A percentile compares a stretch with the other conserved stretches of the same genome.
phyloP scores from a whole-genome alignment of 64 coral and sea anemone species.

The Pocillopora verrucosa region DNA sequence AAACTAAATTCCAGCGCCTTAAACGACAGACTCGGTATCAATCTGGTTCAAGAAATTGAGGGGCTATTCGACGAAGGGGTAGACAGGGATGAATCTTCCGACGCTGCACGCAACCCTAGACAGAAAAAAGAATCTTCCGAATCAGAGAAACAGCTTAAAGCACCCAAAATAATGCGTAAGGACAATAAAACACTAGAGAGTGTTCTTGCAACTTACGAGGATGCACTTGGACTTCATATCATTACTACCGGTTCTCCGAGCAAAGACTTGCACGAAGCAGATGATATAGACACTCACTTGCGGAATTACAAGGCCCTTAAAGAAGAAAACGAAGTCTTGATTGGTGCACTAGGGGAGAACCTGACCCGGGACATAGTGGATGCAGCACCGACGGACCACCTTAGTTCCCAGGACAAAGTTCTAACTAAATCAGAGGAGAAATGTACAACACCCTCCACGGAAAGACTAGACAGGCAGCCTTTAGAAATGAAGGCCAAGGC shows the following conservation, averaged over 20 bases:
- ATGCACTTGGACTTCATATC: neutral
- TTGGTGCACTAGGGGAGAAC: slow-evolving; percentile 45
- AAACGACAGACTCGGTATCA: slow-evolving; percentile 20
- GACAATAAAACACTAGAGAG: neutral
- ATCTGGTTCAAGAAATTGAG: neutral
- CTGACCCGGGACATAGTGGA: neutral
- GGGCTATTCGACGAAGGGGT: neutral
- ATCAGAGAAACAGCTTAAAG: neutral
- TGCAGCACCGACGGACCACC: neutral
- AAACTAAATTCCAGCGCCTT: neutral
- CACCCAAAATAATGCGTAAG: slow-evolving; percentile 15
- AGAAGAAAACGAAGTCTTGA: slow-evolving; percentile 46
- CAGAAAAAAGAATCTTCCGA: neutral
- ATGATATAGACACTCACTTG: neutral
- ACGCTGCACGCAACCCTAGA: neutral
- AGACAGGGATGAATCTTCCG: neutral
- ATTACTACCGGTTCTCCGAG: neutral
- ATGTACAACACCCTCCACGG: too few species aligned
- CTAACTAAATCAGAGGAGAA: neutral
- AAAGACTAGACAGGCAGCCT: neutral
- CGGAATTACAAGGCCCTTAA: neutral
- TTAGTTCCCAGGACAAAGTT: neutral
- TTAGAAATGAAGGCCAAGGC: neutral
- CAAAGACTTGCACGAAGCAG: neutral
- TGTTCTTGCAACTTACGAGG: slow-evolving; percentile 35